Evolutionary conservation across 2,888 invertebrate species (phyloP).

Genomic region (Dorcus hopei): DNA sequence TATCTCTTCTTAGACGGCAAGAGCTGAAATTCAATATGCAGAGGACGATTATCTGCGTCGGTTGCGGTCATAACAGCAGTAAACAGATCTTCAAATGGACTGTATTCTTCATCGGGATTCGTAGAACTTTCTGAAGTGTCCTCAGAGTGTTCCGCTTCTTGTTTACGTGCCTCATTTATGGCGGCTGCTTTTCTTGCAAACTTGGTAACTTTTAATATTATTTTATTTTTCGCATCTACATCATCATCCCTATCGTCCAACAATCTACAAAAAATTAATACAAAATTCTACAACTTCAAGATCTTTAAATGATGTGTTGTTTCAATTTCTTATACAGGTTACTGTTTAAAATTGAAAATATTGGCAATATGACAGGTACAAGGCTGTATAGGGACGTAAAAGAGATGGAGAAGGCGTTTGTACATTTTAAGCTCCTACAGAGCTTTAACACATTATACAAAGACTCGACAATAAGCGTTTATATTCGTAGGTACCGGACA

Average conservation of each 20-base stretch:
- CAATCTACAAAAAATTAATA: conserved; percentile 30
- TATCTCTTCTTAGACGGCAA: conserved; percentile 90
- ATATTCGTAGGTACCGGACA: too few species aligned
- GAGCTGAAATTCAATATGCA: conserved; percentile 86
- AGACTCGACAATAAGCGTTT: too few species aligned
- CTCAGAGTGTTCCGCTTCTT: conserved; percentile 56
- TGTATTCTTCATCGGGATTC: conserved; percentile 70
- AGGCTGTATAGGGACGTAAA: too few species aligned
- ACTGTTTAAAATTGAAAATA: too few species aligned
- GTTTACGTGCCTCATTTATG: conserved; percentile 4
- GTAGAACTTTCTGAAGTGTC: conserved; percentile 72
- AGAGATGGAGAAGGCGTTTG: too few species aligned
- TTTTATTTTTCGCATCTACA: conserved; percentile 51
- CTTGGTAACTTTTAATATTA: conserved; percentile 55
- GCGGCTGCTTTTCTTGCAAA: conserved; percentile 46
- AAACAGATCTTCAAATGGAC: conserved; percentile 85
- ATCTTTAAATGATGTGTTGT: too few species aligned
- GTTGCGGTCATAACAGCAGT: conserved; percentile 84
- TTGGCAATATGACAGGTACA: too few species aligned
- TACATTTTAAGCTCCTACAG: too few species aligned
- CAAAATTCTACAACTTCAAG: not conserved
- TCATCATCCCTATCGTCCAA: conserved; percentile 50
- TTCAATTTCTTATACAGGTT: too few species aligned
- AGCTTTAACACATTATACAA: too few species aligned
- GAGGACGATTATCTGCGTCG: conserved; percentile 74